phyloP scores from a whole-genome alignment of 2,888 invertebrate genomes.

The Macrostomum cliftonense region DNA sequence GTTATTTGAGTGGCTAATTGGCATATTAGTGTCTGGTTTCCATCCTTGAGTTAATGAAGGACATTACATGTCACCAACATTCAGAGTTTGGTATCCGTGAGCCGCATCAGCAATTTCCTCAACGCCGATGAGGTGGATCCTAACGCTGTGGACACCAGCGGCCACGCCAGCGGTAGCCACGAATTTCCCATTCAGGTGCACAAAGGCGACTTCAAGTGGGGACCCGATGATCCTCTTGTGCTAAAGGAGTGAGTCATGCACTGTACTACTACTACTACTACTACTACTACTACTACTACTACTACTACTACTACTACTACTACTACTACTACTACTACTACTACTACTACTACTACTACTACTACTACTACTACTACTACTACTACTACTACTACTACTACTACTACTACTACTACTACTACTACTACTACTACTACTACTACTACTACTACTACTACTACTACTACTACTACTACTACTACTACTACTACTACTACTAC shows the following conservation, averaged over 20 bases:
- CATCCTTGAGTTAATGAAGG: no score
- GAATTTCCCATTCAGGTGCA: conserved; percentile 11
- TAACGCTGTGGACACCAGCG: conserved; percentile 4
- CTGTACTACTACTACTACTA: neutral
- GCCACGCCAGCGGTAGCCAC: conserved; percentile 12
- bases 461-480: neutral
- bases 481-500: neutral
- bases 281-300: conserved; percentile 9
- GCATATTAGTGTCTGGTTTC: no score
- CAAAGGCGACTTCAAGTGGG: conserved; percentile 13
- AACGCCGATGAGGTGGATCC: conserved; percentile 7
- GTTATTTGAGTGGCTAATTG: no score
- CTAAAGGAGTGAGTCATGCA: conserved; percentile 23
- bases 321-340: conserved; percentile 12
- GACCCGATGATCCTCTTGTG: conserved; percentile 20
- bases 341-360: conserved; percentile 11
- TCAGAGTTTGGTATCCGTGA: conserved; percentile 6
- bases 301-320: conserved; percentile 11
- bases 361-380: conserved; percentile 7
- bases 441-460: neutral
- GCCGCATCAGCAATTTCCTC: conserved; percentile 7
- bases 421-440: neutral
- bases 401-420: conserved; percentile 4
- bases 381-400: conserved; percentile 1
- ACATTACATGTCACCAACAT: no score